Evolutionary conservation across 2,888 invertebrate genomes (phyloP).

Genomic region (Strigamia crassipes): DNA sequence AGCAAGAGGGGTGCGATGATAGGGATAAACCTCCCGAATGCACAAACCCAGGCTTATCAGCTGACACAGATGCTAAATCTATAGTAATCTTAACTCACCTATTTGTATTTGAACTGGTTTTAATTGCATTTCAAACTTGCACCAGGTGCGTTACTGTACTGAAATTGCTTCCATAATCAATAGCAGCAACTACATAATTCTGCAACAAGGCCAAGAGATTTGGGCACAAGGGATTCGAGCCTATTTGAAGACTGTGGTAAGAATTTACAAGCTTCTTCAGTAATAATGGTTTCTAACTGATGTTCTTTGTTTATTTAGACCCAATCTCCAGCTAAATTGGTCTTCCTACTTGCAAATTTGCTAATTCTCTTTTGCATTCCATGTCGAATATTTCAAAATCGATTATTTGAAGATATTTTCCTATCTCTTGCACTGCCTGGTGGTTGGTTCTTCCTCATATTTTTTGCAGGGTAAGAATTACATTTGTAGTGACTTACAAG

Average conservation of each 20-base stretch:
- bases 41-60: background rate
- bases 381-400: constrained; percentile 67
- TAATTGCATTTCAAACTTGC: background rate
- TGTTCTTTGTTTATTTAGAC: constrained; percentile 65
- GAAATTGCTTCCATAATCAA: constrained; percentile 85
- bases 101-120: too few relatives aligned
- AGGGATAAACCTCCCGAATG: background rate
- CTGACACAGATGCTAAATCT: constrained; percentile 49
- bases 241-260: constrained; percentile 89
- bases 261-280: constrained; percentile 50
- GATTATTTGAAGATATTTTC: constrained; percentile 85
- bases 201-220: constrained; percentile 93
- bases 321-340: constrained; percentile 91
- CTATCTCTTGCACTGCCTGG: constrained; percentile 91
- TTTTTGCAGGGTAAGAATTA: constrained; percentile 89
- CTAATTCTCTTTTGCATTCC: constrained; percentile 88
- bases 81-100: constrained; percentile 54
- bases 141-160: constrained; percentile 69
- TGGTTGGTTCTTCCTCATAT: constrained; percentile 97
- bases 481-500: too few relatives aligned
- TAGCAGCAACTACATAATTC: constrained; percentile 82
- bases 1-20: background rate
- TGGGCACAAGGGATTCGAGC: constrained; percentile 89
- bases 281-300: background rate
- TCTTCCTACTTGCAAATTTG: constrained; percentile 89